Percentiles rank a stretch among this genome's conserved stretches.
These are phyloP conservation scores for Reinhardtius hippoglossoides DNA, from an alignment of 2,113 vertebrate species.

Conservation along the genomic window DNA sequence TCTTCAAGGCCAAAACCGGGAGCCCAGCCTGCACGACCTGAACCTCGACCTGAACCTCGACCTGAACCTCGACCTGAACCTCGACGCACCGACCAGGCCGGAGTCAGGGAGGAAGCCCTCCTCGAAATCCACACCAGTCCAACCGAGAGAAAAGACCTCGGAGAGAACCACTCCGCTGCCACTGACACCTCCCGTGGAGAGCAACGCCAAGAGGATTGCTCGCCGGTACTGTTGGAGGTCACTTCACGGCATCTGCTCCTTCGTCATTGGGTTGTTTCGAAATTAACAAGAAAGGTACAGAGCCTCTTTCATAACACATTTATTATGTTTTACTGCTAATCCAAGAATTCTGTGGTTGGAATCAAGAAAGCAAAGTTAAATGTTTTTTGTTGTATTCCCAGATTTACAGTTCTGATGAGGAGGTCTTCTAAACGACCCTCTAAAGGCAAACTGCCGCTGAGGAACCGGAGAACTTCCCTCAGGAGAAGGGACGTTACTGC, in stretches of 20 bases:
- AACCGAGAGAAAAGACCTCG: constrained; percentile 27
- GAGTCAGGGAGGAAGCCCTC: neutral
- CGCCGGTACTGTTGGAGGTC: constrained; percentile 86
- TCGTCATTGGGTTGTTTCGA: constrained; percentile 82
- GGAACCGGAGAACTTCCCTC: constrained; percentile 34
- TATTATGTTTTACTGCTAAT: neutral
- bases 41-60: constrained; percentile 12
- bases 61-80: constrained; percentile 17
- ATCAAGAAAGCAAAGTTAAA: neutral
- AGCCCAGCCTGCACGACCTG: neutral
- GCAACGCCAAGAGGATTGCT: constrained; percentile 78
- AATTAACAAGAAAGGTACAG: constrained; percentile 73
- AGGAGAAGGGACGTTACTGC: constrained; percentile 33
- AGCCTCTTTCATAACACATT: neutral
- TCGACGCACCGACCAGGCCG: neutral
- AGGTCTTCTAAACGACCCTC: constrained; percentile 29
- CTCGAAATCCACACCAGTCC: neutral
- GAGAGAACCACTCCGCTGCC: constrained; percentile 20
- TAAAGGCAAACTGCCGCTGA: constrained; percentile 6
- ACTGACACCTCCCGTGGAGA: constrained; percentile 55
- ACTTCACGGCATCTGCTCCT: constrained; percentile 82
- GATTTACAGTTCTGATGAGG: constrained; percentile 43
- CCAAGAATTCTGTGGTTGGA: neutral
- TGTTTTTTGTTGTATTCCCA: constrained; percentile 35
- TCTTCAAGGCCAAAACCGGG: neutral